Percentiles rank a stretch among this genome's conserved stretches.
Evolutionary conservation across 1,140 invertebrate genomes (phyloP).

Genomic region (Brachionus plicatilis): DNA sequence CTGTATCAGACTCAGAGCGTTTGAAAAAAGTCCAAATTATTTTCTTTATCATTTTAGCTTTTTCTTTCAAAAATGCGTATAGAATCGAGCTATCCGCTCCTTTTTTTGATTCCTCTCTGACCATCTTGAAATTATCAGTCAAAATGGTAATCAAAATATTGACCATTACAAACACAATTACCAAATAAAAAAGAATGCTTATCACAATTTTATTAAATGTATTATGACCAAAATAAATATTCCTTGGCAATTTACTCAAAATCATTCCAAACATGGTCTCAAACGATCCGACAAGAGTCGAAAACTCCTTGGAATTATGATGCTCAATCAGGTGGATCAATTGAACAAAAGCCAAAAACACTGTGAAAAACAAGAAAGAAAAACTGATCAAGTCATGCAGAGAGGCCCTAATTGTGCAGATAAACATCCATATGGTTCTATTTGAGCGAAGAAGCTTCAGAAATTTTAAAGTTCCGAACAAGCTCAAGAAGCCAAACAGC

Average conservation of each 20-base stretch:
- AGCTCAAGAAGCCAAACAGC: neutral
- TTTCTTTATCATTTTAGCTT: neutral
- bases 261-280: neutral
- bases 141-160: neutral
- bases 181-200: neutral
- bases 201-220: neutral
- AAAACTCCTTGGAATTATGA: neutral
- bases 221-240: neutral
- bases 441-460: neutral
- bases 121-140: neutral
- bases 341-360: neutral
- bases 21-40: neutral
- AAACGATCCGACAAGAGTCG: neutral
- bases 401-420: neutral
- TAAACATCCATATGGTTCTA: neutral
- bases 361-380: neutral
- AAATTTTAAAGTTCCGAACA: slow-evolving; percentile 9
- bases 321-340: neutral
- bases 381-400: neutral
- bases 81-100: neutral
- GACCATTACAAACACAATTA: neutral
- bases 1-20: neutral
- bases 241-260: neutral
- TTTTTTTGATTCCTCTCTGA: neutral
- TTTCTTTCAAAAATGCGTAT: neutral